A percentile compares a stretch with the other conserved stretches of the same genome.
Conservation (phyloP, 2,113 vertebrate species). For the Lagopus leucura region DNA sequence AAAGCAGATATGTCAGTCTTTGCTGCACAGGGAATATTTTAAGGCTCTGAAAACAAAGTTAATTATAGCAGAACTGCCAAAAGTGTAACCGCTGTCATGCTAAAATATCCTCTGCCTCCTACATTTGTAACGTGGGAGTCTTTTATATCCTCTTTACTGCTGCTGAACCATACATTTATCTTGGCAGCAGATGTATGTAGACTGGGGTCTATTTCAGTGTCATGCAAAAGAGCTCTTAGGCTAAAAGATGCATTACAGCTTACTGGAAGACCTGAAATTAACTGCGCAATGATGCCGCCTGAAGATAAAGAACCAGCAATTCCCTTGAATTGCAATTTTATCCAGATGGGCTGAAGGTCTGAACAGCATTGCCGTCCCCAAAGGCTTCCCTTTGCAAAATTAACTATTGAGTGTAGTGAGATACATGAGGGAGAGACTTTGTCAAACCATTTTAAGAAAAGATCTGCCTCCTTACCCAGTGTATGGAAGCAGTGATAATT, state of each 20-base stretch:
- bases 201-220: conserved; percentile 64
- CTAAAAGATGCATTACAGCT: conserved; percentile 57
- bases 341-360: conserved; percentile 9
- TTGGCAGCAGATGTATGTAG: conserved; percentile 63
- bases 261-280: conserved; percentile 66
- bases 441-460: not conserved
- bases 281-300: not conserved
- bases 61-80: conserved; percentile 65
- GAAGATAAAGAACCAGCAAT: conserved; percentile 54
- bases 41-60: conserved; percentile 70
- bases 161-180: conserved; percentile 66
- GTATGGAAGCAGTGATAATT: not conserved
- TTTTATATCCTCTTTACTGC: conserved; percentile 67
- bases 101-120: conserved; percentile 74
- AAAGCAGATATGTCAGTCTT: conserved; percentile 57
- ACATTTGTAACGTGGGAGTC: conserved; percentile 66
- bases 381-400: conserved; percentile 5
- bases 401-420: not conserved
- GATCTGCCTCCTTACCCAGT: not conserved
- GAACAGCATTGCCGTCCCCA: not conserved
- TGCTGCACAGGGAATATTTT: conserved; percentile 60
- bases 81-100: conserved; percentile 65
- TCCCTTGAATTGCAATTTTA: conserved; percentile 22
- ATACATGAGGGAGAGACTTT: not conserved
- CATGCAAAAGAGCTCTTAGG: conserved; percentile 62